Evolutionary conservation across 2,888 invertebrate species (phyloP), one percentile per base, ranked within the genome.

Genomic region (Mimas tiliae): DNA sequence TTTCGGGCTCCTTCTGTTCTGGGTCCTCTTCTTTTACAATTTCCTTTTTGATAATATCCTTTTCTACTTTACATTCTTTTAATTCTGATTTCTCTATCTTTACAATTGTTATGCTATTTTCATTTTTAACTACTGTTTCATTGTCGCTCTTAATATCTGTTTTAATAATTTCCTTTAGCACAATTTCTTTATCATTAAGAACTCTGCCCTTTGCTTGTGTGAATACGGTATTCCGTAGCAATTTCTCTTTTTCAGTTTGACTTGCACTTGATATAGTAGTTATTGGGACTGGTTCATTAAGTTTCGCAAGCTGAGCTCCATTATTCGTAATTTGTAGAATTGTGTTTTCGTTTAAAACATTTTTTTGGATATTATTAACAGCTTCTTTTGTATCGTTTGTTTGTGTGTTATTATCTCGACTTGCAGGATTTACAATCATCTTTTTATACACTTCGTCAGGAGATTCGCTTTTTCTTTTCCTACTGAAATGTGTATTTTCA

Each of bases 381-480:
- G 47, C 19, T 33, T 65, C 65, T 47, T 63, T 52, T 55, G 19
- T 48, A 63, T 63, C 19, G 1, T 42, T 58, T 19, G 42, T 42
- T 42, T 58, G 58, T 2, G 42, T 58, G 19, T 38, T 38, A 19
- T 19, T 58, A 16, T 42, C 58, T 21, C 58, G 3, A 3, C 16
- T 58, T n/a, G 51, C 38, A 4, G 63, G 51, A 12, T 38, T 64
- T 11, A 50, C 19, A 1, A 74, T 69, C 47, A 83, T 77, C 72
- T 85, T 87, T 65, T 80, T 84, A 65, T 79, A 76, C 4, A 78
- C 74, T 67, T 90, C 89, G 72, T 90, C 90, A 0, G 90, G 90
- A 4, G 90, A 90, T 81, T 90, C 90, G 53, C 89, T 89, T 76
- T 90, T 90, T 72, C 90, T 80, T 78, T 90, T 90, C 69, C 86